Base-by-base conservation (phyloP, 2,113 vertebrate genomes). In the Apodemus speciosus region DNA sequence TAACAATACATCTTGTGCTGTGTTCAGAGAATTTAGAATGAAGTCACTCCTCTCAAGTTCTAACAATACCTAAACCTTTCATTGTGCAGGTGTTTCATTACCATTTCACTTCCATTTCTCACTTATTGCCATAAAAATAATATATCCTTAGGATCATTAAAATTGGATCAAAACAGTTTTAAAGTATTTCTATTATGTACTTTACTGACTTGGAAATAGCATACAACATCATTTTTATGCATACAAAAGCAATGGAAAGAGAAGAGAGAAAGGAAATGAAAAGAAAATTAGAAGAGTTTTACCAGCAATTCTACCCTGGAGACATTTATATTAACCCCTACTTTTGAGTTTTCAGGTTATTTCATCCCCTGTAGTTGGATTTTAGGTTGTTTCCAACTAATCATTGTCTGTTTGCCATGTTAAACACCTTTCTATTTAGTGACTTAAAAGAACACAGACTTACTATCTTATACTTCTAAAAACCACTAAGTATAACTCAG, bases 1-100 rank as follows among this genome's bases (percentile, higher is more conserved):
- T 92, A 93, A 88, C 64, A 51, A 60, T 30, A 64, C 35, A 88
- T 43, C 43, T 46, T 79, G 79, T 93, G 21, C 38, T 90, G 9
- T 4, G 21, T 51, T 20, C 38, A 85, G 66, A 46, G 43, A 92
- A 95, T 75, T 94, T 60, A 96, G 71, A 93, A 93, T 90, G 69
- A 21, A 58, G 88, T 51, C 30, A 40, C 6, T 35, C 64, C 8
- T 75, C 9, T 81, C 15, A 72, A 60, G 2, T 38, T 90, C 35
- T 90, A 76, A 85, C 77, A 93, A 77, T 53, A 40, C 76, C 2
- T 11, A 83, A 40, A 51, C 89, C 27, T 62, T 89, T 69, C 7
- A 7, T 16, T 69, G 43, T 77, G 90, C 92, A 58, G 56, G 20
- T 88, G 2, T 72, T 93, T 89, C 46, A 91, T 81, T 72, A 38